A percentile compares a stretch with the other conserved stretches of the same genome.
phyloP scores from a whole-genome alignment of 2,113 vertebrate species.

The Furnarius figulus region DNA sequence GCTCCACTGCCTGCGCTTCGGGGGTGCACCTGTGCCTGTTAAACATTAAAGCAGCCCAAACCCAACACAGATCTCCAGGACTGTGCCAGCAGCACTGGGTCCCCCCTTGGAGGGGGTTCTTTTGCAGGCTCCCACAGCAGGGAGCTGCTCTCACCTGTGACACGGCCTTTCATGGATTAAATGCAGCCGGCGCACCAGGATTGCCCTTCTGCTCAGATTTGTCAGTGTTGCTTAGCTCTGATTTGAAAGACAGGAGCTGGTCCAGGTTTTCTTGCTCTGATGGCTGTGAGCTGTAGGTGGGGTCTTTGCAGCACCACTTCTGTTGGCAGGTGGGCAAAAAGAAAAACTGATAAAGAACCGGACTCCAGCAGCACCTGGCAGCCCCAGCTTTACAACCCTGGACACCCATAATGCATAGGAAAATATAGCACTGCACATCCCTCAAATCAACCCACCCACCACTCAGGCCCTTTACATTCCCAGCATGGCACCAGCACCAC shows the following conservation, averaged over 20 bases:
- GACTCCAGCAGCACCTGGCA: neutral
- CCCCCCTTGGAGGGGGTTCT: neutral
- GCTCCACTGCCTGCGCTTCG: neutral
- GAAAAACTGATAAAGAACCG: rapidly evolving
- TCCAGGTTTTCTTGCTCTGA: neutral
- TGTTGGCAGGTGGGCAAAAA: rapidly evolving
- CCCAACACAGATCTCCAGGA: neutral
- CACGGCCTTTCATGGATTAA: neutral
- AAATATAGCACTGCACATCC: neutral
- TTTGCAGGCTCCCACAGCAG: rapidly evolving
- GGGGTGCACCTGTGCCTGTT: neutral
- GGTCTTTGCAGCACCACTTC: rapidly evolving
- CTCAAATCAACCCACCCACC: neutral
- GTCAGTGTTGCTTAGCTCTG: neutral
- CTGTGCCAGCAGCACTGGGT: neutral
- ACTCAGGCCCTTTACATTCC: neutral
- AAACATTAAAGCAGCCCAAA: neutral
- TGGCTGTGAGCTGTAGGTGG: neutral
- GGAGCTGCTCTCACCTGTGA: neutral
- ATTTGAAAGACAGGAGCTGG: neutral
- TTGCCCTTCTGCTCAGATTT: neutral
- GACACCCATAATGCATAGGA: neutral
- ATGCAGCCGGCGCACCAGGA: rapidly evolving
- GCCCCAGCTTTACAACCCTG: neutral
- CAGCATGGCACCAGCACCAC: neutral